These are phyloP conservation scores for Oligia latruncula DNA, from an alignment of 2,888 invertebrate genomes.

Conservation along the genomic window DNA sequence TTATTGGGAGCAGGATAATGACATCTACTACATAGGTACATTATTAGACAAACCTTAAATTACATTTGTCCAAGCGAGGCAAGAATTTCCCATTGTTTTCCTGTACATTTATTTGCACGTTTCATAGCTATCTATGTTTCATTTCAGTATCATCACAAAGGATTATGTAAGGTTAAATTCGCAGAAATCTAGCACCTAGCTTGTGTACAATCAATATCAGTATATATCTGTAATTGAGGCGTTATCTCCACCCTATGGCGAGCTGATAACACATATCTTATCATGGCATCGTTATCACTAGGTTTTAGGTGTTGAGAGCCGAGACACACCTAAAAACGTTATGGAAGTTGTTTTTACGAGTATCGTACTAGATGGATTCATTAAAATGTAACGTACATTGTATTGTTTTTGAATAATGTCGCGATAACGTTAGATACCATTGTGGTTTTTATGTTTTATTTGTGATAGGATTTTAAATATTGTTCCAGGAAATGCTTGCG, in stretches of 20 bases:
- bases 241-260: slow-evolving; percentile 55
- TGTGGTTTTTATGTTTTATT: neutral
- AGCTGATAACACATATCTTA: slow-evolving; percentile 58
- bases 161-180: slow-evolving; percentile 20
- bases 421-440: slow-evolving; percentile 17
- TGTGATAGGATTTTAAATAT: slow-evolving; percentile 8
- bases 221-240: slow-evolving; percentile 57
- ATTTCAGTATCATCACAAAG: neutral
- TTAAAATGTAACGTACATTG: slow-evolving; percentile 10
- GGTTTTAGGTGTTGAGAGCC: slow-evolving; percentile 57
- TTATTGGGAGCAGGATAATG: neutral
- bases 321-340: slow-evolving; percentile 35
- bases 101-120: neutral
- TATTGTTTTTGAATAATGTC: slow-evolving; percentile 40
- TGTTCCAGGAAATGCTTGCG: slow-evolving; percentile 16
- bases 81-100: neutral
- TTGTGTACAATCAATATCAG: slow-evolving; percentile 54
- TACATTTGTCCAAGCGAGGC: neutral
- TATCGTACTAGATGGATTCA: slow-evolving; percentile 16
- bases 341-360: slow-evolving; percentile 23
- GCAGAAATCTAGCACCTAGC: slow-evolving; percentile 22
- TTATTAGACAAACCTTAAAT: neutral
- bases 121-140: neutral
- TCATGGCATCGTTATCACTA: slow-evolving; percentile 52
- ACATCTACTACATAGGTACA: neutral